phyloP scores from a whole-genome alignment of 2,797 vertebrate genomes.

The Cossypha niveicapilla region DNA sequence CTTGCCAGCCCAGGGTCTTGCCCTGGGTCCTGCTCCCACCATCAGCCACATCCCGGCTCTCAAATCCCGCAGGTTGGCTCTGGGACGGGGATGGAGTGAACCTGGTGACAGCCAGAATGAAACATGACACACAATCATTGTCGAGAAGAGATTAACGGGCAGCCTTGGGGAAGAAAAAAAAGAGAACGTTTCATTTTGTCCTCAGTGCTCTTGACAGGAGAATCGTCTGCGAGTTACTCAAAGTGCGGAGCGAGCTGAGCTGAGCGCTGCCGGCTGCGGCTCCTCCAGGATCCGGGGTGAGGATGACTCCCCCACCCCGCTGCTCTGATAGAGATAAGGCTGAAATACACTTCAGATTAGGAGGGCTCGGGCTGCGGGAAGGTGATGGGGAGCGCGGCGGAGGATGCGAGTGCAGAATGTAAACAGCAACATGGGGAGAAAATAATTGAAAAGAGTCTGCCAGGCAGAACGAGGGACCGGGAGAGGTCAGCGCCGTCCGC shows the following conservation, averaged over 20 bases:
- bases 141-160: neutral
- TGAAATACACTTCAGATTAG: constrained; percentile 6
- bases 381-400: neutral
- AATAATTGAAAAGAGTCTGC: constrained; percentile 12
- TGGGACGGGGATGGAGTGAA: neutral
- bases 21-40: neutral
- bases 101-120: neutral
- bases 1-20: neutral
- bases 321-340: constrained; percentile 60
- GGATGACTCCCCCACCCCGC: neutral
- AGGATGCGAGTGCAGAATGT: neutral
- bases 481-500: neutral
- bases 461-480: neutral
- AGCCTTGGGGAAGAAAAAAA: neutral
- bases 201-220: constrained; percentile 40
- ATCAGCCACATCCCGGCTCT: neutral
- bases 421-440: constrained; percentile 40
- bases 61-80: neutral
- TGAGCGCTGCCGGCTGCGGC: neutral
- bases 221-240: neutral
- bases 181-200: constrained; percentile 1
- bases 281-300: neutral
- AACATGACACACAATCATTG: neutral
- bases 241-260: neutral
- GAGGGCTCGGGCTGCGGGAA: constrained; percentile 9